These are phyloP conservation scores for Leucopsar rothschildi DNA, from an alignment of 2,113 vertebrate species.

Conservation along the genomic window DNA sequence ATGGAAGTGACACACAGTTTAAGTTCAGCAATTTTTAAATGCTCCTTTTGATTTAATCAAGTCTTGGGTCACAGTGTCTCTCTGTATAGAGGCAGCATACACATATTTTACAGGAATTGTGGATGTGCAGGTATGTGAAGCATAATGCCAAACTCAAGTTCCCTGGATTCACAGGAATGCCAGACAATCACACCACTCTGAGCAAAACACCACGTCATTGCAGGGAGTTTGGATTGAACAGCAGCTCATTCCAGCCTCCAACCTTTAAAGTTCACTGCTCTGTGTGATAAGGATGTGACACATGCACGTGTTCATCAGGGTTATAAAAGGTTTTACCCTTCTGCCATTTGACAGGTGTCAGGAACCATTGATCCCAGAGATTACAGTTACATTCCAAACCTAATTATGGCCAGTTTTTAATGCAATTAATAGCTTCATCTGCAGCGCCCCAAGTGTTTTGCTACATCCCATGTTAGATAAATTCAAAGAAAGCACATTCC, in stretches of 20 bases:
- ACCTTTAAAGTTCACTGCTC: conserved; percentile 9
- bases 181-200: background rate
- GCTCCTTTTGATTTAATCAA: conserved; percentile 53
- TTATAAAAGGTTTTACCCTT: conserved; percentile 13
- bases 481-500: conserved; percentile 27
- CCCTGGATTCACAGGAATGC: background rate
- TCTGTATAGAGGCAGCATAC: background rate
- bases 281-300: background rate
- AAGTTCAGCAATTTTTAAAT: conserved; percentile 60
- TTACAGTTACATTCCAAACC: conserved; percentile 17
- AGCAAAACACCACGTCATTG: background rate
- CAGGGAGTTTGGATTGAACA: conserved; percentile 3
- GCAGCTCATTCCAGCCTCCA: background rate
- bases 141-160: background rate
- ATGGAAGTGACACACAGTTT: conserved; percentile 41
- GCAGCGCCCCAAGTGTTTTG: conserved; percentile 3
- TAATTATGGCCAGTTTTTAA: conserved; percentile 55
- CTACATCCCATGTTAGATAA: conserved; percentile 20
- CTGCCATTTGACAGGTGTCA: conserved; percentile 1
- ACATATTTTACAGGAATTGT: background rate
- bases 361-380: background rate
- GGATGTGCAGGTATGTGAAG: background rate
- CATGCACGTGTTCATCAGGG: background rate
- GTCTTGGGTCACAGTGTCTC: background rate
- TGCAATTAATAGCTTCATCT: conserved; percentile 63